Evolutionary conservation across 2,888 invertebrate species (phyloP).

Genomic region (Acleris laterana): DNA sequence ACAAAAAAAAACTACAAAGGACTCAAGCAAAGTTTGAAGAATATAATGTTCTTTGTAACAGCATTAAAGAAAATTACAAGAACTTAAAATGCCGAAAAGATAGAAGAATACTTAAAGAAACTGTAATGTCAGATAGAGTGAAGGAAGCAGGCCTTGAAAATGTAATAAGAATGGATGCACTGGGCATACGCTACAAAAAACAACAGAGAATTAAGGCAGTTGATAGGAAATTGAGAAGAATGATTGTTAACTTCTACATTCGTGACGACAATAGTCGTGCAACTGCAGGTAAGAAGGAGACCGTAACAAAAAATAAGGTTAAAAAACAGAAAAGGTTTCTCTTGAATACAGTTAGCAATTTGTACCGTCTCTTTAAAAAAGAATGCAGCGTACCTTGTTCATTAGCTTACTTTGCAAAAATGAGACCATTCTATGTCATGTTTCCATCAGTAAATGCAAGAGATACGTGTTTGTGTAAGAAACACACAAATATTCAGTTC

Average conservation of each 20-base stretch:
- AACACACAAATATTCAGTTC: slow-evolving; percentile 18
- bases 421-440: slow-evolving; percentile 36
- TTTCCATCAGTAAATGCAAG: slow-evolving; percentile 35
- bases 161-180: slow-evolving; percentile 35
- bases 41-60: slow-evolving; percentile 28
- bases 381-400: slow-evolving; percentile 32
- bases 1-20: slow-evolving; percentile 33
- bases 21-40: slow-evolving; percentile 22
- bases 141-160: slow-evolving; percentile 33
- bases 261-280: slow-evolving; percentile 34
- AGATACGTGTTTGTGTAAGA: slow-evolving; percentile 33
- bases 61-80: slow-evolving; percentile 32
- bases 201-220: slow-evolving; percentile 31
- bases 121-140: slow-evolving; percentile 31
- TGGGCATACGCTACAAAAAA: slow-evolving; percentile 31
- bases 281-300: slow-evolving; percentile 31
- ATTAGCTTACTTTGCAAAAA: slow-evolving; percentile 34
- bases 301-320: slow-evolving; percentile 41
- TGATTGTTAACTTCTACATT: slow-evolving; percentile 33
- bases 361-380: slow-evolving; percentile 33
- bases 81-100: slow-evolving; percentile 34
- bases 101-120: slow-evolving; percentile 32
- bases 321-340: slow-evolving; percentile 42
- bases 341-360: slow-evolving; percentile 34
- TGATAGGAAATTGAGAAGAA: slow-evolving; percentile 34